Evolutionary conservation across 2,888 invertebrate species (phyloP).

Genomic region (Periphyllus acericola): DNA sequence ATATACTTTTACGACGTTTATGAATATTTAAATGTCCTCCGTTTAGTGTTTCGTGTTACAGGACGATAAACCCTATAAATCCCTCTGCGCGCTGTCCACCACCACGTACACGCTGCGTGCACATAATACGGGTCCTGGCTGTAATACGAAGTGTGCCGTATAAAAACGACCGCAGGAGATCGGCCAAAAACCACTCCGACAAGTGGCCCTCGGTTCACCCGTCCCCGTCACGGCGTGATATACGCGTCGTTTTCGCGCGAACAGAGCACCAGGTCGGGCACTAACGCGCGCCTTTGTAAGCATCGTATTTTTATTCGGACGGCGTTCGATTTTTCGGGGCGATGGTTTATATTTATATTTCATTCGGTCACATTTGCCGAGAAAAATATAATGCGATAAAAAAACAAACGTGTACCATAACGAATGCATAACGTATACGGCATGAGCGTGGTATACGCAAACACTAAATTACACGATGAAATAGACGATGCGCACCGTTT

Average conservation of each 20-base stretch:
- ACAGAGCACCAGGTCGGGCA: not conserved
- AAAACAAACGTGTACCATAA: too few relatives aligned
- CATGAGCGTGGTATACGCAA: too few relatives aligned
- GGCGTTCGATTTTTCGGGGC: not conserved
- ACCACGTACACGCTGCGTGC: not conserved
- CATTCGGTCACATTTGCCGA: not conserved
- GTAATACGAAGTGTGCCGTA: too few relatives aligned
- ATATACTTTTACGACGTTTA: not conserved
- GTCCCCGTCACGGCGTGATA: not conserved
- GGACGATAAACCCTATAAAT: slow-evolving; percentile 3
- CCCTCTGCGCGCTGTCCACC: not conserved
- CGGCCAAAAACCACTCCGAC: slow-evolving; percentile 19
- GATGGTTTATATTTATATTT: not conserved
- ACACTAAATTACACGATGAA: too few relatives aligned
- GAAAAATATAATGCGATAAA: too few relatives aligned
- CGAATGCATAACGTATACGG: too few relatives aligned
- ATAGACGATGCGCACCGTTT: too few relatives aligned
- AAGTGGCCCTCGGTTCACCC: not conserved
- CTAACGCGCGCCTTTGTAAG: too few relatives aligned
- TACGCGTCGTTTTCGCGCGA: not conserved
- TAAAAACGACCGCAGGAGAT: not conserved
- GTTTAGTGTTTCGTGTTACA: not conserved
- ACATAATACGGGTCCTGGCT: not conserved
- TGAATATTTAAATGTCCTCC: slow-evolving; percentile 13
- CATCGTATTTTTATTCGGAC: not conserved